Percentiles rank a stretch among this genome's conserved stretches.
Evolutionary conservation across 2,797 vertebrate species (phyloP).

Genomic region (Okamejei kenojei): DNA sequence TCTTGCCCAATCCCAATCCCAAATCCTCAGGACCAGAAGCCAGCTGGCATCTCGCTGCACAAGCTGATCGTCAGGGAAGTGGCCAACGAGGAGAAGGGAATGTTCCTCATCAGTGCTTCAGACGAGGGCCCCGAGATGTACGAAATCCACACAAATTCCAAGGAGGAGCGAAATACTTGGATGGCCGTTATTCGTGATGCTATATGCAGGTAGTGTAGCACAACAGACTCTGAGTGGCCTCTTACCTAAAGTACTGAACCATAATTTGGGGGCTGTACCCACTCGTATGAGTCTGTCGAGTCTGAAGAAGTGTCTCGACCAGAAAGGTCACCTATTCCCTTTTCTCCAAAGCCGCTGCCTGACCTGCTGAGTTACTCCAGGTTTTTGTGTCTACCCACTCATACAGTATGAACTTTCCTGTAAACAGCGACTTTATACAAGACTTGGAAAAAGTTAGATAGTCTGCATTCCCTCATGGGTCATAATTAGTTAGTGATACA

Average conservation of each 20-base stretch:
- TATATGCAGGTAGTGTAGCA: constrained; percentile 64
- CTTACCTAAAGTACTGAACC: neutral
- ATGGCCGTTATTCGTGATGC: constrained; percentile 71
- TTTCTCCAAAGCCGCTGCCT: no score
- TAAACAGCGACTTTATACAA: no score
- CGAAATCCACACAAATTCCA: constrained; percentile 75
- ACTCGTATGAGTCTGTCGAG: neutral
- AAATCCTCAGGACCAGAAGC: constrained; percentile 72
- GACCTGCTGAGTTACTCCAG: no score
- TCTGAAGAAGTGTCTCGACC: no score
- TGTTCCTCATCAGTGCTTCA: constrained; percentile 82
- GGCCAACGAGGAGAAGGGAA: constrained; percentile 77
- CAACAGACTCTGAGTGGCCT: neutral
- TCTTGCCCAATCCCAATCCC: neutral
- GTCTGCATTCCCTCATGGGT: neutral
- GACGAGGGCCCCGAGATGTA: constrained; percentile 78
- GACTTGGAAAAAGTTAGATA: neutral
- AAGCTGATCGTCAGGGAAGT: constrained; percentile 84
- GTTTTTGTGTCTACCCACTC: no score
- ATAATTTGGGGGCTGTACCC: neutral
- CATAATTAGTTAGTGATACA: no score
- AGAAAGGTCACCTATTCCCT: no score
- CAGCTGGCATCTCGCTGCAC: constrained; percentile 75
- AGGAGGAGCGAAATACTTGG: constrained; percentile 74
- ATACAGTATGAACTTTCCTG: no score